phyloP scores from a whole-genome alignment of 2,888 invertebrate genomes.

The Hetaerina titia region DNA sequence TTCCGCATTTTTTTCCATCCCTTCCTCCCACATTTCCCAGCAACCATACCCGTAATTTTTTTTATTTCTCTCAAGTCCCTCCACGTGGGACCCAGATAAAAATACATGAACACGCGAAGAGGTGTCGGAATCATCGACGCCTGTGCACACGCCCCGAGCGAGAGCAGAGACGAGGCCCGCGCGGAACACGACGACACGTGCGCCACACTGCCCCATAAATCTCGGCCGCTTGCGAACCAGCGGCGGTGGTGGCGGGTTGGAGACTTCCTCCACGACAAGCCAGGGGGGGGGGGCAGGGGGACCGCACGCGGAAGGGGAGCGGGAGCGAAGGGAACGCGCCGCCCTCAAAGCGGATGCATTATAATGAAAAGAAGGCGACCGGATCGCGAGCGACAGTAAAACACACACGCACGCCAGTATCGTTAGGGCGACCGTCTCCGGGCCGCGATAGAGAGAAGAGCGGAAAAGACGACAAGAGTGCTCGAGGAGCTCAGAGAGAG shows the following conservation, averaged over 20 bases:
- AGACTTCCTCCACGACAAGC: background rate
- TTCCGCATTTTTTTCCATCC: background rate
- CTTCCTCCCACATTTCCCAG: background rate
- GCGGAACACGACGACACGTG: background rate
- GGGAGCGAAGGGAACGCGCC: background rate
- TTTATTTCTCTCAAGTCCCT: background rate
- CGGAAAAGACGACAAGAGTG: background rate
- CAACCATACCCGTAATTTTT: background rate
- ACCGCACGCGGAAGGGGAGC: background rate
- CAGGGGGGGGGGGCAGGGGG: background rate
- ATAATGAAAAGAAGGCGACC: background rate
- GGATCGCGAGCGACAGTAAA: background rate
- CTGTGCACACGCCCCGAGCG: background rate
- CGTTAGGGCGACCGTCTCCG: background rate
- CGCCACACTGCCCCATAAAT: slow-evolving; percentile 21
- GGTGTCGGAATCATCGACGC: background rate
- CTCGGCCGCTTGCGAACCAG: background rate
- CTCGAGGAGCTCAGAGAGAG: background rate
- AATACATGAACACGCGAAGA: background rate
- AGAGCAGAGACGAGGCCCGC: background rate
- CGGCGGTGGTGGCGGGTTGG: background rate
- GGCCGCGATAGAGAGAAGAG: background rate
- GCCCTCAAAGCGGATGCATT: background rate
- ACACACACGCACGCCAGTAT: background rate
- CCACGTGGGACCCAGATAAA: background rate